Evolutionary conservation across 2,797 vertebrate genomes (phyloP).

Genomic region (Dipus sagitta): DNA sequence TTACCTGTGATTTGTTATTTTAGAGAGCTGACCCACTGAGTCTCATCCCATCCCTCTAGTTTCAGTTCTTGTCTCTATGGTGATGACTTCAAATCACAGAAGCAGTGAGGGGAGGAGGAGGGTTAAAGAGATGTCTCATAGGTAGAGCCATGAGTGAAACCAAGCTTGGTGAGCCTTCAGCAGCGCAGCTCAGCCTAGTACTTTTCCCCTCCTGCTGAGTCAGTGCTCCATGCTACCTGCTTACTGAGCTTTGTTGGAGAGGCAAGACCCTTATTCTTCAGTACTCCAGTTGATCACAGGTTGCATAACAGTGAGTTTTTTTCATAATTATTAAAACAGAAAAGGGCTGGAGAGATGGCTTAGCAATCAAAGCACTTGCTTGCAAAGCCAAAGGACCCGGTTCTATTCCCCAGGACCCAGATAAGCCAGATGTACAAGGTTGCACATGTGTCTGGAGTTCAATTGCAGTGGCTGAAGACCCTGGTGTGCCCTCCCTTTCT

Average conservation of each 20-base stretch:
- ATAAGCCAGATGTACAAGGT: too few species aligned
- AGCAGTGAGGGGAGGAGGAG: background rate
- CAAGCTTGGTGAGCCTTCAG: background rate
- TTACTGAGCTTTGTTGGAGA: background rate
- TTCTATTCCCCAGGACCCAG: too few species aligned
- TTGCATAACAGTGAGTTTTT: background rate
- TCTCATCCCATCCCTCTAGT: background rate
- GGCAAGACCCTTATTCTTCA: background rate
- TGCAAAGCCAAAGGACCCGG: too few species aligned
- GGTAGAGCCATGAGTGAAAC: background rate
- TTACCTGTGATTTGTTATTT: background rate
- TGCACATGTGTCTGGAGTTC: too few species aligned
- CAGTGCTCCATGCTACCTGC: background rate
- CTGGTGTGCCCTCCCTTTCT: too few species aligned
- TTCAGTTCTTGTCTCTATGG: background rate
- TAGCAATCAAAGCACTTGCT: too few species aligned
- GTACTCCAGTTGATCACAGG: background rate
- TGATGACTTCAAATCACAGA: background rate
- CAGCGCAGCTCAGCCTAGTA: accelerated
- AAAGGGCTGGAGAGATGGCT: background rate
- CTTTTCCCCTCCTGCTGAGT: too few species aligned
- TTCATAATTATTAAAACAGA: background rate
- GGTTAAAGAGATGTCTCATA: too few species aligned
- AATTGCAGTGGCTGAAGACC: too few species aligned
- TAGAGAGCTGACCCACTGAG: background rate